Percentiles rank a stretch among this genome's conserved stretches.
Conservation (phyloP, 2,797 vertebrate genomes). For the Cuniculus paca region DNA sequence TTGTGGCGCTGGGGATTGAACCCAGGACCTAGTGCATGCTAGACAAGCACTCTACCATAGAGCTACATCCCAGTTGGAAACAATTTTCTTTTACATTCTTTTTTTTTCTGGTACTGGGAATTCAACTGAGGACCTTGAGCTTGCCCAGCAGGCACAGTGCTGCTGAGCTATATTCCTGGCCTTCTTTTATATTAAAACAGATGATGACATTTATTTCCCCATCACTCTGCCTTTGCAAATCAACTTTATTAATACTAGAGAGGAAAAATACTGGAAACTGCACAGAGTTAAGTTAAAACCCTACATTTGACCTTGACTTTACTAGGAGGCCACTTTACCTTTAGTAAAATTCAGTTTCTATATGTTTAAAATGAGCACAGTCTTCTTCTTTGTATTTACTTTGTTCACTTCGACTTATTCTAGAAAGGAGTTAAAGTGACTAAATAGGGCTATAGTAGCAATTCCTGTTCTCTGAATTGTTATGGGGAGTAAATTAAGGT, state of each 20-base stretch:
- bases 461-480: background rate
- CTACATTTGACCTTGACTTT: background rate
- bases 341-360: background rate
- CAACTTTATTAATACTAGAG: background rate
- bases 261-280: background rate
- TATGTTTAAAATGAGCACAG: background rate
- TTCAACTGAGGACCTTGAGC: too few species aligned
- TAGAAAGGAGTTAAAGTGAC: background rate
- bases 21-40: background rate
- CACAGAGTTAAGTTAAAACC: slow-evolving; percentile 6
- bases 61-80: background rate
- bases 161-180: too few species aligned
- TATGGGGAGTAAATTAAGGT: background rate
- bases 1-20: background rate
- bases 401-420: background rate
- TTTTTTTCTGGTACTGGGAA: too few species aligned
- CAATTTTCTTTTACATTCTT: too few species aligned
- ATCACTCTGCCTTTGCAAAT: background rate
- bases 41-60: background rate
- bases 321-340: background rate
- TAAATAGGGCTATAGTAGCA: background rate
- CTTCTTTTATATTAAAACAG: slow-evolving; percentile 13
- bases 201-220: background rate
- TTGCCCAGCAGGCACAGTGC: too few species aligned
- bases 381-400: background rate